phyloP scores from a whole-genome alignment of 2,797 vertebrate genomes.

The Falco berigora region DNA sequence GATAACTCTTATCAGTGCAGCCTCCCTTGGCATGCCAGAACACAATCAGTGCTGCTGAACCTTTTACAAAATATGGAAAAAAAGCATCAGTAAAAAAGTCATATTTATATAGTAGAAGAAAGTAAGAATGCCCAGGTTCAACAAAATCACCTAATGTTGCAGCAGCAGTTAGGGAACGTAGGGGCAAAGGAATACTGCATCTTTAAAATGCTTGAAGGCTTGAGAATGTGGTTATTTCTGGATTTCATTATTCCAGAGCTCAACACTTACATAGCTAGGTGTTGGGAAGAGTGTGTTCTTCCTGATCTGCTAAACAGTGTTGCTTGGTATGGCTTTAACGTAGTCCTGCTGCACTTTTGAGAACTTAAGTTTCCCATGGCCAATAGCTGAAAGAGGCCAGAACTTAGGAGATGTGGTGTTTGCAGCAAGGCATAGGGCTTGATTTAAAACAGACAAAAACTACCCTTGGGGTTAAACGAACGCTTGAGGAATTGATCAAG shows the following conservation, averaged over 20 bases:
- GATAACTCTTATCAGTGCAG: neutral
- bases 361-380: neutral
- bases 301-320: neutral
- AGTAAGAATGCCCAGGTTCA: neutral
- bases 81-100: neutral
- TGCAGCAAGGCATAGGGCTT: neutral
- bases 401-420: neutral
- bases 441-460: neutral
- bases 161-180: neutral
- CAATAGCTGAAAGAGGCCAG: neutral
- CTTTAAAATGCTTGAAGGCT: neutral
- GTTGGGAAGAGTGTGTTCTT: neutral
- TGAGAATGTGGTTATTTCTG: neutral
- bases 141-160: neutral
- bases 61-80: neutral
- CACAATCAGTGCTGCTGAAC: neutral
- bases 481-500: neutral
- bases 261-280: neutral
- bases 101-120: rapidly evolving
- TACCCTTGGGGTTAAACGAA: neutral
- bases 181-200: neutral
- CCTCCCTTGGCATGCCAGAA: neutral
- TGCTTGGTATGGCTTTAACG: neutral
- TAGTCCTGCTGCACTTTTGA: neutral
- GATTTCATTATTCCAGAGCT: neutral